Base-by-base conservation (phyloP, 2,888 invertebrate species). In the Smittia aterrima region DNA sequence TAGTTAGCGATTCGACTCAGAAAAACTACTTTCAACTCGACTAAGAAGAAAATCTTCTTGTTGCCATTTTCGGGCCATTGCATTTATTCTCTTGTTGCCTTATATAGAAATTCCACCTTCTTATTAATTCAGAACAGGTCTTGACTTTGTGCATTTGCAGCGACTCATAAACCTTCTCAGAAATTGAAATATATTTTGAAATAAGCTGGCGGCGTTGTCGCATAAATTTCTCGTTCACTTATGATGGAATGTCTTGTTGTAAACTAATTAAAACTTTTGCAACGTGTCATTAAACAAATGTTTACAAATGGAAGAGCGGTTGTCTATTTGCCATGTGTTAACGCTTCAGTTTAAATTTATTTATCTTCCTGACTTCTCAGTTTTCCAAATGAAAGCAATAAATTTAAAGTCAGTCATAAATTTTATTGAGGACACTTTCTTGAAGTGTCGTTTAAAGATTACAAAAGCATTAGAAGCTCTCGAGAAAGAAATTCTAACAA, bases 41-140 rank as follows among this genome's bases (percentile, higher is more conserved):
- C n/a, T n/a, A 9, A 32, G 32, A 9, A 3, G 32, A 32, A 32
- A 32, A 32, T 47, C 47, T 47, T 6, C 47, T 47, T 64, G 24
- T 64, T 25, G 25, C 70, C 70, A 54, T 70, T 54, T 70, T 70
- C 53, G 54, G 70, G 24, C n/a, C 58, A 70, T 70, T 70, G 70
- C 70, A 70, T 68, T 22, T 25, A 16, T 11, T 67, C 67, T 40
- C n/a, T 7, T 11, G 1, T 68, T 40, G 32, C 68, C 47, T 47
- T 68, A 32, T 66, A 66, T 66, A 66, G 66, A 38, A 32, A 40
- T 47, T 47, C 24, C 32, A 16, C n/a, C 47, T 47, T 68, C 32
- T 68, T 70, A 27, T 54, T 54, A 27, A 70, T 70, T 70, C 70
- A 54, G 54, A 70, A 70, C 70, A 70, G 70, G 70, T 70, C 16